phyloP scores from a whole-genome alignment of 2,797 vertebrate species.

The Sebastes baramenuke region DNA sequence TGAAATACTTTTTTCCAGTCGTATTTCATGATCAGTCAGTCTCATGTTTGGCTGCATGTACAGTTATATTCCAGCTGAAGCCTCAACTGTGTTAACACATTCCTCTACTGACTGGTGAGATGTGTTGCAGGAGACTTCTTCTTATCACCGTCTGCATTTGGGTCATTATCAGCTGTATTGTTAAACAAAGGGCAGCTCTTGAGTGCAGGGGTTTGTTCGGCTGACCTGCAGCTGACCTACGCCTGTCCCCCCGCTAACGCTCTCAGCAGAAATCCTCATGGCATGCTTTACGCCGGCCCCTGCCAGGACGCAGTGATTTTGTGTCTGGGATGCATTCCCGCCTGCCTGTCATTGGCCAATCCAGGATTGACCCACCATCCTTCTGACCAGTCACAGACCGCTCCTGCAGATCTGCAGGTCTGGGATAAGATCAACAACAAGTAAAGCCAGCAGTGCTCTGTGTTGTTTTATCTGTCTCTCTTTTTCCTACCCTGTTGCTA shows the following conservation, averaged over 20 bases:
- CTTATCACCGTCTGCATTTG: conserved; percentile 1
- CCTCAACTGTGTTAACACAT: neutral
- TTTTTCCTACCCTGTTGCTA: neutral
- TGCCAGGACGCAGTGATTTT: conserved; percentile 49
- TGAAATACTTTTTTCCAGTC: neutral
- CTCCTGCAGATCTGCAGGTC: conserved; percentile 16
- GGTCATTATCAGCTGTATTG: neutral
- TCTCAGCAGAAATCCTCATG: conserved; percentile 48
- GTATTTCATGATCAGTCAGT: neutral
- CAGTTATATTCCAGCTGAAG: neutral
- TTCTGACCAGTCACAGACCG: conserved; percentile 22
- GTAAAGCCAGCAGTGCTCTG: neutral
- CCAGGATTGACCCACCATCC: conserved; percentile 36
- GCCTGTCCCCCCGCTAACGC: conserved; percentile 14
- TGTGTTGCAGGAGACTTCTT: neutral
- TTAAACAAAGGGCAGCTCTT: conserved; percentile 25
- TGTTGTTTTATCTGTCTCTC: conserved; percentile 17
- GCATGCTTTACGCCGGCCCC: conserved; percentile 32
- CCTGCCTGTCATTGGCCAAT: conserved; percentile 54
- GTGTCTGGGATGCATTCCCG: conserved; percentile 39
- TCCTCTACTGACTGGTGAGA: neutral
- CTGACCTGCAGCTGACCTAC: conserved; percentile 46
- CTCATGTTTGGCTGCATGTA: neutral
- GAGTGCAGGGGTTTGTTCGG: neutral
- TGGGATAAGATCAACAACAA: conserved; percentile 22